phyloP scores from a whole-genome alignment of 2,797 vertebrate species.

The Fringilla coelebs region DNA sequence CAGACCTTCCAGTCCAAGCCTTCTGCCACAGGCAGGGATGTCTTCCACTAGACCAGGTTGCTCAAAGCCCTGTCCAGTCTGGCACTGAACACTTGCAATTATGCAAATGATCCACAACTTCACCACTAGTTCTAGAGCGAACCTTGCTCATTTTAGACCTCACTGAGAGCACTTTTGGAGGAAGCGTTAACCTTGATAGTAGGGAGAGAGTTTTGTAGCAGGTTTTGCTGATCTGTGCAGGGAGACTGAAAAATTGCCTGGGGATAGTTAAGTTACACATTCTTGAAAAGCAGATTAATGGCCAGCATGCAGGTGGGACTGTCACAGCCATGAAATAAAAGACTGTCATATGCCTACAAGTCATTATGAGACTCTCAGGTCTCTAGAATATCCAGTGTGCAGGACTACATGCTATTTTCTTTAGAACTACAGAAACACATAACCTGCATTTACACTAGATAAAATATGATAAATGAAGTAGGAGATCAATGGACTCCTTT shows the following conservation, averaged over 20 bases:
- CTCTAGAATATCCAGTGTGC: not conserved
- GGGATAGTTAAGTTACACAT: not conserved
- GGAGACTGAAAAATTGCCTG: not conserved
- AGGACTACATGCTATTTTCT: not conserved
- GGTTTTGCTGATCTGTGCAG: not conserved
- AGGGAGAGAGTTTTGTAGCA: not conserved
- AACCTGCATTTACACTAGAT: not conserved
- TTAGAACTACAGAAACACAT: not conserved
- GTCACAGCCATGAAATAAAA: not conserved
- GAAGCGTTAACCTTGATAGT: not conserved
- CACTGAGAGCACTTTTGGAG: not conserved
- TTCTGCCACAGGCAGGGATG: not conserved
- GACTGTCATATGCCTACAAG: not conserved
- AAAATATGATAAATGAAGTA: not conserved
- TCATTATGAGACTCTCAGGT: not conserved
- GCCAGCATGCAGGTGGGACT: not conserved
- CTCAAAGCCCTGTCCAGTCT: not conserved
- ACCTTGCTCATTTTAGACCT: not conserved
- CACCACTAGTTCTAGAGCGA: not conserved
- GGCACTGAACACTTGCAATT: not conserved
- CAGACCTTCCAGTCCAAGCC: not conserved
- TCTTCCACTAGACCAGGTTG: not conserved
- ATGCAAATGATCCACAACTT: not conserved
- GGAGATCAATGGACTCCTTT: not conserved
- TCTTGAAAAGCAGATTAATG: not conserved